Conservation (phyloP, 2,888 invertebrate species). For the Eueremaeus valkanovi region DNA sequence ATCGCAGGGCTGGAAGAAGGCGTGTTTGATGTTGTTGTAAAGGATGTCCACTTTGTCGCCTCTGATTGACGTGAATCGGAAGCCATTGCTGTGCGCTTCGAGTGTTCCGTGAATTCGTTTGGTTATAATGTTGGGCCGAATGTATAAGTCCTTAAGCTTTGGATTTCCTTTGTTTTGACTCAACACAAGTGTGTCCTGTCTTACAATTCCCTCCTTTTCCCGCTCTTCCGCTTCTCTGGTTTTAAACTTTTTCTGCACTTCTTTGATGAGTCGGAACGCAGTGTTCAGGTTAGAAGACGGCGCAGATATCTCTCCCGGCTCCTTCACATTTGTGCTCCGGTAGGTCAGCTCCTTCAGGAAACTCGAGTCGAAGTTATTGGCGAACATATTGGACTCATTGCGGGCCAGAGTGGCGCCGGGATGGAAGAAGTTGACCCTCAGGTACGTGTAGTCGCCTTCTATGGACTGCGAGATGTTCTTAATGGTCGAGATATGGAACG, state of each 20-base stretch:
- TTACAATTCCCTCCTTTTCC: conserved; percentile 95
- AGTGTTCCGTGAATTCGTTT: conserved; percentile 83
- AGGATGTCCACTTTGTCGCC: conserved; percentile 99
- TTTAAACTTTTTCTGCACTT: conserved; percentile 97
- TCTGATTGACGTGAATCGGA: conserved; percentile 92
- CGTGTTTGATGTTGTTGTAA: conserved; percentile 98
- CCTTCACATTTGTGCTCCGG: conserved; percentile 93
- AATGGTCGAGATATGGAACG: conserved; percentile 97
- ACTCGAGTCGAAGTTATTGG: conserved; percentile 83
- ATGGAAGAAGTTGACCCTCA: conserved; percentile 95
- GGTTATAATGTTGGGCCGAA: conserved; percentile 97
- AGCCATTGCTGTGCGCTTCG: conserved; percentile 89
- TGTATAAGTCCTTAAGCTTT: conserved; percentile 93
- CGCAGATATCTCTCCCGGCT: conserved; percentile 88
- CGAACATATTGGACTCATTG: conserved; percentile 83
- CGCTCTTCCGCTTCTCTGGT: conserved; percentile 97
- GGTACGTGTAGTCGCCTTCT: conserved; percentile 97
- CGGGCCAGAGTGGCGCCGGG: conserved; percentile 95
- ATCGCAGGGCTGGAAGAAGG: conserved; percentile 98
- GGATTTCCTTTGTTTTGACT: conserved; percentile 96
- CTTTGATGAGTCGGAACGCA: conserved; percentile 95
- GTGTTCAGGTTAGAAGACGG: conserved; percentile 94
- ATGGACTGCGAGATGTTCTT: conserved; percentile 98
- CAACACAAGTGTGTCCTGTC: conserved; percentile 90
- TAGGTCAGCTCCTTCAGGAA: conserved; percentile 99